phyloP scores from a whole-genome alignment of 2,797 vertebrate species.

The Trachops cirrhosus region DNA sequence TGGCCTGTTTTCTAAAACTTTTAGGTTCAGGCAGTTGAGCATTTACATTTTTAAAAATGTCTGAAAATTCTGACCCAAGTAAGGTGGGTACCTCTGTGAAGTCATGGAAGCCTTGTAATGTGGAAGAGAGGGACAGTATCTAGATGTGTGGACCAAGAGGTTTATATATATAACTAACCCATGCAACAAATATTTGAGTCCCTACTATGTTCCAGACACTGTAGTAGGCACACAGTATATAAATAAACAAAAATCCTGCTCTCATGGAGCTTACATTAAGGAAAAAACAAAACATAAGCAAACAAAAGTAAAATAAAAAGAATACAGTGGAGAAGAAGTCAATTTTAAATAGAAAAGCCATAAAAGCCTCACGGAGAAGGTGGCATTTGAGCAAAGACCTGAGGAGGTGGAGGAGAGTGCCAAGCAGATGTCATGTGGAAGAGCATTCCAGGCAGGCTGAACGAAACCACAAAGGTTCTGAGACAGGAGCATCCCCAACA shows the following conservation, averaged over 20 bases:
- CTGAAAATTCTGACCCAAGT: background rate
- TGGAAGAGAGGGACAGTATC: background rate
- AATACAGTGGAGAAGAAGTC: background rate
- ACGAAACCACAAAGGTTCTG: background rate
- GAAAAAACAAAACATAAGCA: background rate
- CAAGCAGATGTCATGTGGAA: background rate
- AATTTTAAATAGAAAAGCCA: background rate
- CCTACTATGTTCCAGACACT: background rate
- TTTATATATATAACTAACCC: background rate
- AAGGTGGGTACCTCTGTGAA: background rate
- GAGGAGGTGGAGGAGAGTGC: background rate
- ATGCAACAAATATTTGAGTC: background rate
- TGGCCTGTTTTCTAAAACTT: conserved; percentile 12
- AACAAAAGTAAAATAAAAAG: background rate
- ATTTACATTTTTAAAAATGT: conserved; percentile 19
- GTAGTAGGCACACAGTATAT: background rate
- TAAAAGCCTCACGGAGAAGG: background rate
- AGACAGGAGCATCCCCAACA: background rate
- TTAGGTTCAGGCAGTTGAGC: background rate
- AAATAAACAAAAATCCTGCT: background rate
- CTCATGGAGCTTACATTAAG: background rate
- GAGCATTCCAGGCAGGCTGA: background rate
- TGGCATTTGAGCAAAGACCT: background rate
- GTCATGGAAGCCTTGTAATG: background rate
- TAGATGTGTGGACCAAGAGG: background rate